Evolutionary conservation across 2,797 vertebrate genomes (phyloP), one percentile per base, ranked within the genome.

Genomic region (Urosaurus nigricauda): DNA sequence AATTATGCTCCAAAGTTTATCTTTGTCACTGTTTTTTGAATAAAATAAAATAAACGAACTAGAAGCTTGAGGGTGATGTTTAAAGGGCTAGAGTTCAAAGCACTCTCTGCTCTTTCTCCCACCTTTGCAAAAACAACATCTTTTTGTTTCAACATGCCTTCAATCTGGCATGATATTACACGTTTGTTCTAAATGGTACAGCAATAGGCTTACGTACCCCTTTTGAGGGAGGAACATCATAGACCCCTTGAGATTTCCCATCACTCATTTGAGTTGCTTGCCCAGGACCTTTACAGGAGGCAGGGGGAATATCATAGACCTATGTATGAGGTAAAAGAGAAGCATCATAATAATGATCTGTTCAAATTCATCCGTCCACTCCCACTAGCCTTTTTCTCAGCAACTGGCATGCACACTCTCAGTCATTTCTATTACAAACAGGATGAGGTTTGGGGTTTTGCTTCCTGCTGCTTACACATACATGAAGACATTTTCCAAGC

Each of bases 221-320:
- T 97, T 98, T 98, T 53, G 97, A 53, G 13, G 98, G 95, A 82
- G 96, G 97, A 53, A 97, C 92, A 78, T 98, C 97, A 70, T 99
- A 99, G 35, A 98, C 94, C 63, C 98, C 98, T 92, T 98, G 97
- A 89, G 96, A 93, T 90, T 96, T 97, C 85, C 94, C 93, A 19
- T 97, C 97, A 87, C 93, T 95, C 26, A 93, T 83, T 32, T 97
- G 97, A 93, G 94, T 91, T 0, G 96, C 92, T 92, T 95, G 95
- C 89, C 90, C 9, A 43, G 94, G 92, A 93, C 97, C 96, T 92
- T 97, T 98, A 93, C 96, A 91, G 0, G 98, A 97, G 68, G 97
- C 95, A 0, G 98, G 97, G 14, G 98, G 98, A 88, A 98, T 95
- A 93, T 99, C 98, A 2, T 99, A 99, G 53, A 99, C 97, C 99